phyloP scores from a whole-genome alignment of 2,888 invertebrate species.

The Electrophaes corylata region DNA sequence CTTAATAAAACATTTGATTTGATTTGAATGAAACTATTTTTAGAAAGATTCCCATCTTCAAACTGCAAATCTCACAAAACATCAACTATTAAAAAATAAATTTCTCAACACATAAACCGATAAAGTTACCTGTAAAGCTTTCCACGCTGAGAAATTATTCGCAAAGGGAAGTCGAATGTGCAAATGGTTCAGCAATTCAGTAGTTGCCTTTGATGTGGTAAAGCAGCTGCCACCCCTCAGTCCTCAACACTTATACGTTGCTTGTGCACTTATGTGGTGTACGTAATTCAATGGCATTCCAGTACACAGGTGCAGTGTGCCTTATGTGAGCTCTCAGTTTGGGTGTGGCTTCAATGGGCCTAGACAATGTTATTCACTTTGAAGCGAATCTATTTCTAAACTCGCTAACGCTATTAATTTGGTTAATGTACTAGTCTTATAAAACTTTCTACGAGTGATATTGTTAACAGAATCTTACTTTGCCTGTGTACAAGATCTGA shows the following conservation, averaged over 20 bases:
- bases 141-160: conserved; percentile 31
- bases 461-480: no score
- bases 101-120: conserved; percentile 24
- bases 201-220: conserved; percentile 40
- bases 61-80: background rate
- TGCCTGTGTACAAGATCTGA: no score
- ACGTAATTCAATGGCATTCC: conserved; percentile 32
- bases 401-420: no score
- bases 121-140: conserved; percentile 36
- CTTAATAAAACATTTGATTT: no score
- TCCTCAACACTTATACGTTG: conserved; percentile 10
- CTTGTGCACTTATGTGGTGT: conserved; percentile 34
- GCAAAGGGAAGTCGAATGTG: conserved; percentile 34
- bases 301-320: conserved; percentile 29
- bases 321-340: conserved; percentile 3
- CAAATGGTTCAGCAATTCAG: conserved; percentile 40
- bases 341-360: background rate
- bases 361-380: no score
- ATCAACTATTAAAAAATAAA: no score
- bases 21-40: no score
- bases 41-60: background rate
- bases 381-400: no score
- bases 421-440: no score
- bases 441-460: no score
- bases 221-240: conserved; percentile 13